A percentile compares a stretch with the other conserved stretches of the same genome.
phyloP scores from a whole-genome alignment of 2,797 vertebrate species.

The Coranthus polyacanthus region DNA sequence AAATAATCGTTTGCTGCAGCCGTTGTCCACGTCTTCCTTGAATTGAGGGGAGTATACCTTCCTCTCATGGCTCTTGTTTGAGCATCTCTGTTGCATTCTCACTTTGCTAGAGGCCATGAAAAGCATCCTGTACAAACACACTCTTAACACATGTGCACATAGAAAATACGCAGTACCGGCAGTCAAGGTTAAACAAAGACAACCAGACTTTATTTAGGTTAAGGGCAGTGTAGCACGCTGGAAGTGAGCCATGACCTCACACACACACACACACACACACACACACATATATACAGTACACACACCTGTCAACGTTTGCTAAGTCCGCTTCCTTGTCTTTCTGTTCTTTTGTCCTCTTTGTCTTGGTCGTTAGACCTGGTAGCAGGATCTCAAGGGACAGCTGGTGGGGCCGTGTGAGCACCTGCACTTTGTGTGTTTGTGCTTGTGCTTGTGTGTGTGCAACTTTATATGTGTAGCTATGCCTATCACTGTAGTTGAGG shows the following conservation, averaged over 20 bases:
- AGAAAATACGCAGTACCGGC: conserved; percentile 31
- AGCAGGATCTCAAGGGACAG: conserved; percentile 69
- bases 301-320: conserved; percentile 61
- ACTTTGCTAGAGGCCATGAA: conserved; percentile 8
- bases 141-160: conserved; percentile 20
- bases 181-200: conserved; percentile 77
- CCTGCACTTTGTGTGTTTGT: conserved; percentile 57
- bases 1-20: too few species aligned
- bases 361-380: conserved; percentile 64
- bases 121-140: conserved; percentile 19
- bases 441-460: conserved; percentile 29
- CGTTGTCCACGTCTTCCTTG: too few species aligned
- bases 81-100: background rate
- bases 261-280: conserved; percentile 41
- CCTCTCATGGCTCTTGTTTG: background rate
- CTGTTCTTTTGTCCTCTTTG: conserved; percentile 70
- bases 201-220: conserved; percentile 77
- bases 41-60: too few species aligned
- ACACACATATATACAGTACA: conserved; percentile 18
- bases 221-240: conserved; percentile 69
- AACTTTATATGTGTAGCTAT: conserved; percentile 39
- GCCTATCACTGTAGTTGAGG: conserved; percentile 41
- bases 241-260: conserved; percentile 58
- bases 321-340: conserved; percentile 50
- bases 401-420: conserved; percentile 68